Evolutionary conservation across 2,797 vertebrate species (phyloP), one percentile per base, ranked within the genome.

Genomic region (Poecilia velifera): DNA sequence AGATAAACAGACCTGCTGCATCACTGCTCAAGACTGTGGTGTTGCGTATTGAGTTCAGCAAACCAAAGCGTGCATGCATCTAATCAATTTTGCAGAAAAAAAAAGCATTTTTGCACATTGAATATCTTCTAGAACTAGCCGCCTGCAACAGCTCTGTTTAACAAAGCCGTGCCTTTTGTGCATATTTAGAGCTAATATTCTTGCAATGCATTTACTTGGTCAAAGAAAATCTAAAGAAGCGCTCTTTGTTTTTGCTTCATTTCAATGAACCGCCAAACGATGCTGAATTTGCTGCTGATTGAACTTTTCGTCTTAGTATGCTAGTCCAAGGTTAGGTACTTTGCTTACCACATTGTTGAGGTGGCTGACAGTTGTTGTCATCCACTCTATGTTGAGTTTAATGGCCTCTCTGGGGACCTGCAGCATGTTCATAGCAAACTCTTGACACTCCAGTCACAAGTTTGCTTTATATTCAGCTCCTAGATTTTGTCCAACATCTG

Each of bases 281-380:
- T 62, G 31, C 28, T 34, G 16, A 62, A 77, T 72, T 53, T 84
- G 78, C 62, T 76, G 64, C 68, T 82, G 57, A 78, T 82, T 83
- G 74, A 77, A 80, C 74, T 84, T 77, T 77, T 34, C 72, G 59
- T 74, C 83, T 87, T 83, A 81, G 53, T 1, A 68, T 85, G 80
- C 74, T 83, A 77, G 72, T 74, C 72, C 70, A 49, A 81, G 70
- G 78, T 88, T 81, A 79, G 74, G 73, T 80, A 77, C 77, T 79
- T 74, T 85, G 86, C 89, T 90, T 86, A 87, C 78, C 82, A 78
- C 78, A 81, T 82, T 78, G 84, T 79, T 86, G 80, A 86, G 77
- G 77, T 81, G 68, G 82, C 73, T 80, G 83, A 81, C 55, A 88
- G 82, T 73, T 68, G 68, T 59, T 86, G 82, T 79, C 84, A 90